phyloP scores from a whole-genome alignment of 2,797 vertebrate species.

The Acanthurus leucopareius region DNA sequence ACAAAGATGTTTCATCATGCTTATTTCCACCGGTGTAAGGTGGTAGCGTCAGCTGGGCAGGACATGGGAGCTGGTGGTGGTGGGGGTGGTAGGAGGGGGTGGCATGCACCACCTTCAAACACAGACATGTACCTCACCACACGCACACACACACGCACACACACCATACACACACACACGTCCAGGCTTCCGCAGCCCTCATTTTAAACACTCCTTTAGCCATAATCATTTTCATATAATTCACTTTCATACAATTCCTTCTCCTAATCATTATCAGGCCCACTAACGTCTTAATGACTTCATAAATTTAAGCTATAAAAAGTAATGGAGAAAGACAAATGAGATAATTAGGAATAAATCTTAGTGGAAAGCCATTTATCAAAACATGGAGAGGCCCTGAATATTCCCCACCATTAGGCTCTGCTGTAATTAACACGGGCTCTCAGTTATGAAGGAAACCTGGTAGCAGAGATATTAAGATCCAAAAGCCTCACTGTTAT shows the following conservation, averaged over 20 bases:
- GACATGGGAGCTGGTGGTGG: conserved; percentile 24
- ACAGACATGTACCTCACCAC: conserved; percentile 81
- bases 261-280: conserved; percentile 93
- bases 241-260: conserved; percentile 93
- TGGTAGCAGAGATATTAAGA: conserved; percentile 89
- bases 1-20: conserved; percentile 84
- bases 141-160: conserved; percentile 47
- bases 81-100: conserved; percentile 21
- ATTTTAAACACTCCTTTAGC: conserved; percentile 92
- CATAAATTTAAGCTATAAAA: conserved; percentile 99
- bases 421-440: conserved; percentile 95
- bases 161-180: conserved; percentile 47
- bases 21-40: conserved; percentile 77
- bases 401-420: conserved; percentile 99
- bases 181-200: conserved; percentile 76
- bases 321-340: conserved; percentile 99
- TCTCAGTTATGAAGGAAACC: conserved; percentile 91
- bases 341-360: conserved; percentile 99
- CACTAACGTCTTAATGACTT: conserved; percentile 96
- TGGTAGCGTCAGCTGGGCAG: conserved; percentile 61
- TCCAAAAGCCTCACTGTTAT: conserved; percentile 91
- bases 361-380: conserved; percentile 98
- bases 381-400: conserved; percentile 95
- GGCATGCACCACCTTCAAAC: conserved; percentile 83
- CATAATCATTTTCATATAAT: conserved; percentile 93